Evolutionary conservation across 2,888 invertebrate genomes (phyloP), one percentile per base, ranked within the genome.

Genomic region (Cantharis lateralis): DNA sequence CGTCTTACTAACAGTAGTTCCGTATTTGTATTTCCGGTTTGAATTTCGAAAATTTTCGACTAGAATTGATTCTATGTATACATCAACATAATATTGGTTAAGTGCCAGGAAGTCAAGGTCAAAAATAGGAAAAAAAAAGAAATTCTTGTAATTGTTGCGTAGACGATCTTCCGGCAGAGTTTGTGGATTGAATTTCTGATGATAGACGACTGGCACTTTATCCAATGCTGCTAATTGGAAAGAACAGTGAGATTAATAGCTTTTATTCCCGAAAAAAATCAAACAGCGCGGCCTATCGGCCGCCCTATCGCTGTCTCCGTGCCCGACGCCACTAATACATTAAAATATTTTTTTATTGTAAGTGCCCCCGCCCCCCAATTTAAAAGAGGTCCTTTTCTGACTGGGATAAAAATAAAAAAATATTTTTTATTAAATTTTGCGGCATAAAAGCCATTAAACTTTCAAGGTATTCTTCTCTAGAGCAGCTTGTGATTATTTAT

Each of bases 381-480:
- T n/a, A n/a, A n/a, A n/a, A n/a, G n/a, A n/a, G n/a, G n/a, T n/a
- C n/a, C n/a, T n/a, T n/a, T n/a, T n/a, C n/a, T n/a, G n/a, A n/a
- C n/a, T n/a, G n/a, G n/a, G n/a, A n/a, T n/a, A n/a, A n/a, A n/a
- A n/a, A 20, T 20, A 20, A 20, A 32, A 48, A 48, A n/a, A 48
- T 48, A 48, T n/a, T 48, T 48, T 7, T 48, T n/a, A 1, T 48
- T 0, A n/a, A n/a, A 48, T 48, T 48, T 48, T 5, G 7, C 5
- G n/a, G 7, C 13, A 48, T n/a, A 63, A 63, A 76, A 76, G 76
- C 76, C 72, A 70, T 70, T 76, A 76, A 76, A 76, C 76, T 76
- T 76, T 76, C 76, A 76, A 76, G 76, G 76, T 76, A 72, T 70
- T 76, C 71, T 63, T 68, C 64, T 66, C 64, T 24, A 66, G 20